Evolutionary conservation across 2,888 invertebrate genomes (phyloP), one percentile per base, ranked within the genome.

Genomic region (Conomelus anceps): DNA sequence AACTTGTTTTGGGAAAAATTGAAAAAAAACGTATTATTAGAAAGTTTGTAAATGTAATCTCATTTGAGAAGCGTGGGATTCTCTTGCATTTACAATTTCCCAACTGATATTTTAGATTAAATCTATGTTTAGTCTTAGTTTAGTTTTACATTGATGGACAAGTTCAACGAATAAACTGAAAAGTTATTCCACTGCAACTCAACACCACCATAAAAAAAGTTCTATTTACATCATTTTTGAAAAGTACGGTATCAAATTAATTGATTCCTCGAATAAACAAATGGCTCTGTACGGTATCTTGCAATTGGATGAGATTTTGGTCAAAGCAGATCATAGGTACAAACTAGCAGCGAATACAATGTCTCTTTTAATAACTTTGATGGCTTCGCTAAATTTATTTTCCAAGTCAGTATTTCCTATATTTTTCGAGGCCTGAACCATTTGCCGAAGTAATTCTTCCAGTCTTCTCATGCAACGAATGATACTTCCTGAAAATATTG

Each of bases 311-410:
- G n/a, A 63, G 34, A 7, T 34, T 88, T 22, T 88, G 88, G n/a
- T n/a, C 22, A 29, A 29, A 22, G 89, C 23, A 11, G 24, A 24
- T 95, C 95, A 98, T 92, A 98, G 94, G 94, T 99, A 99, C 89
- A 99, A 95, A 93, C 99, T 99, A 89, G 99, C 99, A 23, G 99
- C 99, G 94, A 99, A 99, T n/a, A 99, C 98, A 93, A 99, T 99
- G 93, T 99, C 99, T 91, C 99, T 95, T 94, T 99, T 99, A 90
- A 99, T 95, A 91, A 97, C 94, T 92, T 97, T 97, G 91, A 99
- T 97, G 90, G 98, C 97, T 93, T 98, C 97, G 91, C 97, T 96
- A 94, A 99, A 99, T 94, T 99, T 99, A 92, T 97, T 97, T 94
- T 99, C 99, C 91, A 99, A 94, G 92, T 98, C 98, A 0, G 97